Evolutionary conservation across 2,888 invertebrate species (phyloP), one percentile per base, ranked within the genome.

Genomic region (Leucophenga montana): DNA sequence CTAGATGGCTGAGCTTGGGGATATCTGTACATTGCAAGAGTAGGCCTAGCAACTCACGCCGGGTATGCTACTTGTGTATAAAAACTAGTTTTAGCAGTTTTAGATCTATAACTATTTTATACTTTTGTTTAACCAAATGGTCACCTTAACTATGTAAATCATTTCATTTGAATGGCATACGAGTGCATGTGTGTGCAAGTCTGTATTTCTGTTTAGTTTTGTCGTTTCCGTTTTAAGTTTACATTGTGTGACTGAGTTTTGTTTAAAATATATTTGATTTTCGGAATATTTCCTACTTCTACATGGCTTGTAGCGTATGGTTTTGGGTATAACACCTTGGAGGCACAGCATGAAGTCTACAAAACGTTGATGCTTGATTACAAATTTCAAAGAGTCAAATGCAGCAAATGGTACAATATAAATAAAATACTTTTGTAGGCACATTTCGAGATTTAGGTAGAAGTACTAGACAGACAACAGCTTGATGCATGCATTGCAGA

Each of bases 221-320:
- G 39, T 27, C 62, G 68, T 62, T 53, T 68, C 68, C 67, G 67
- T 46, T 27, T 67, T 59, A 13, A 31, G 67, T 67, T 50, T 33
- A 66, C 66, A 66, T 54, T 66, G 16, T 67, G 33, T 57, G 56
- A 18, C 50, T 50, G 50, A 50, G 50, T 18, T 50, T n/a, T 16
- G 50, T 18, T 50, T 39, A 39, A 50, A 50, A 50, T 50, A 18
- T 50, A 50, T 50, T 50, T 50, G 9, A 39, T 39, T 39, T 39
- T 39, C 1, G 5, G 11, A 8, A 39, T 5, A 5, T 1, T 39
- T 39, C 8, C 11, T 39, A 5, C 4, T n/a, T 50, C 16, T 13
- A 18, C 50, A 50, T 16, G 50, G 3, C 50, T 18, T 46, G 11
- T 8, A 39, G 48, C 16, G 48, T 61, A 39, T 61, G 39, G 16